Base-by-base conservation (phyloP, 2,113 vertebrate species). In the Mesembrinibis cayennensis region DNA sequence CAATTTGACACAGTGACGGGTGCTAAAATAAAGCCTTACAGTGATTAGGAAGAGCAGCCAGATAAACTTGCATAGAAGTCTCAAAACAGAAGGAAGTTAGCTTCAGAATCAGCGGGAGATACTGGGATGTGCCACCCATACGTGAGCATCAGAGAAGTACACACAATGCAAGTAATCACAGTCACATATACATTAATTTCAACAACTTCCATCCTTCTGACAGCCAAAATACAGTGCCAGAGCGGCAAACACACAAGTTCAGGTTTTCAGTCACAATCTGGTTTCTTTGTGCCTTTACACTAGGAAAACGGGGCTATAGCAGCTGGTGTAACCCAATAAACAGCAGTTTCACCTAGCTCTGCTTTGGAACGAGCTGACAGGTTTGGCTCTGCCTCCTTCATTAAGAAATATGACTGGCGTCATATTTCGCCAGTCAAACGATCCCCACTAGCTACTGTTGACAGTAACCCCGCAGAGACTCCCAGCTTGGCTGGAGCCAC, bases 401-500 rank as follows among this genome's bases (percentile, higher is more conserved):
- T 32, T 13, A 69, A 65, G 26, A 42, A 42, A 42, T 42, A 13
- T 12, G 40, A 42, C 40, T 42, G 40, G 40, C 40, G 0, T 86
- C 63, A 1, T 19, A 71, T 58, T 94, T 79, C 6, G 14, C 69
- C 50, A 36, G 26, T 10, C 42, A 18, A 44, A 36, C 0, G 42
- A 71, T 18, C 78, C 86, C 52, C 73, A 2, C 16, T 40, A 53
- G 29, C 77, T 38, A 4, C 55, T 52, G 83, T 21, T 79, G 83
- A 73, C 77, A 50, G 76, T 44, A 76, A 78, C 76, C 55, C 86
- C 4, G 9, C 65, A 30, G 89, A 89, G 69, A 53, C 72, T 82
- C 69, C 47, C 2, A 11, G 45, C 65, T 96, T 94, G 89, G 91
- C 95, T 82, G 95, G 89, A 95, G 73, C 91, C 30, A 19, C 65